Conservation (phyloP, 2,113 vertebrate genomes). For the Nibea albiflora region DNA sequence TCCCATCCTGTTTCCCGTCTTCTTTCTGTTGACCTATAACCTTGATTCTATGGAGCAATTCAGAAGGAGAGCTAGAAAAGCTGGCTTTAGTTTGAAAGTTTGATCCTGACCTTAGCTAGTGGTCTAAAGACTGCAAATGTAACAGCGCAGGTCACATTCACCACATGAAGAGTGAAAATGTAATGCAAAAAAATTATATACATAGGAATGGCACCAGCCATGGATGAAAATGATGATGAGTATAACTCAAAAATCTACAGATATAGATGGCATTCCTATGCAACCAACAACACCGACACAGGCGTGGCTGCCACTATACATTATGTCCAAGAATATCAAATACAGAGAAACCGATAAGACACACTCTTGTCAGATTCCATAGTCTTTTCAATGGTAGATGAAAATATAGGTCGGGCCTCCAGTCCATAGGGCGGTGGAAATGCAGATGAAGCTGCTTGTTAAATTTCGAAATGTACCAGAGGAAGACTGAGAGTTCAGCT, state of each 20-base stretch:
- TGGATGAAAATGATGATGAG: neutral
- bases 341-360: no score
- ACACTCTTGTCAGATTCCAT: neutral
- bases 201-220: no score
- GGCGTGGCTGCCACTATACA: neutral
- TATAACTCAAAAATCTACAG: neutral
- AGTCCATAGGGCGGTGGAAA: no score
- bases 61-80: neutral
- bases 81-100: neutral
- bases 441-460: no score
- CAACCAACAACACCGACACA: neutral
- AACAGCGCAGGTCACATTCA: neutral
- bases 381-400: no score
- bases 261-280: neutral
- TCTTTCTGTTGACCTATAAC: neutral
- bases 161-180: neutral
- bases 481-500: no score
- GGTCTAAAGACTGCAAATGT: no score
- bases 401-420: no score
- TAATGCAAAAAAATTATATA: neutral
- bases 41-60: neutral
- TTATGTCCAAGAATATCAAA: neutral
- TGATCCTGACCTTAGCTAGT: no score
- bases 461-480: no score
- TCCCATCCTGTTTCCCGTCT: no score